phyloP scores from a whole-genome alignment of 1,140 invertebrate species.

The Drosophila aff. region DNA sequence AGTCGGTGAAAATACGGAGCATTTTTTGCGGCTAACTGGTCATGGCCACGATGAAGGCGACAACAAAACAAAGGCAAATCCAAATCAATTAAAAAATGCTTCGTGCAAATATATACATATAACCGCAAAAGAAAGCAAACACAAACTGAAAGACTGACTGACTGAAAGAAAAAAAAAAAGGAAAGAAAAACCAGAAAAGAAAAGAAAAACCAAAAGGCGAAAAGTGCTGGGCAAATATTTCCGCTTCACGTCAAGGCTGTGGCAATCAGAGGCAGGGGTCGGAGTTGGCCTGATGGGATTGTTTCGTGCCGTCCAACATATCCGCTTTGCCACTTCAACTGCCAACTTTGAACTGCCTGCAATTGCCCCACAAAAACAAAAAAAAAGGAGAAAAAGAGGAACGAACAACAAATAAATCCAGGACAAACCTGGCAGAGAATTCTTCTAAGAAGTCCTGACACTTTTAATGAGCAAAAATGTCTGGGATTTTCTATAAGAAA shows the following conservation, averaged over 20 bases:
- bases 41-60: conserved; percentile 81
- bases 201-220: conserved; percentile 30
- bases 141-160: conserved; percentile 4
- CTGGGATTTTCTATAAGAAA: background rate
- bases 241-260: conserved; percentile 50
- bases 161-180: conserved; percentile 8
- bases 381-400: background rate
- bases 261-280: conserved; percentile 33
- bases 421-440: background rate
- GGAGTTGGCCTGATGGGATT: conserved; percentile 54
- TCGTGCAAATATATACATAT: conserved; percentile 23
- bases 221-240: conserved; percentile 56
- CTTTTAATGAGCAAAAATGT: background rate
- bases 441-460: background rate
- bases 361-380: background rate
- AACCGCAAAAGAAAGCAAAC: conserved; percentile 1
- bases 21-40: conserved; percentile 61
- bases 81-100: conserved; percentile 79
- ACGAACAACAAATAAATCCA: background rate
- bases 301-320: conserved; percentile 67
- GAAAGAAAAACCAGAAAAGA: too few species aligned
- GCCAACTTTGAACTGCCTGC: conserved; percentile 17
- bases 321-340: conserved; percentile 61
- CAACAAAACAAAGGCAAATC: conserved; percentile 61
- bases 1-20: conserved; percentile 20